A percentile compares a stretch with the other conserved stretches of the same genome.
Conservation (phyloP, 53 echinoderm and acorn worm genomes). For the Paracentrotus lividus region DNA sequence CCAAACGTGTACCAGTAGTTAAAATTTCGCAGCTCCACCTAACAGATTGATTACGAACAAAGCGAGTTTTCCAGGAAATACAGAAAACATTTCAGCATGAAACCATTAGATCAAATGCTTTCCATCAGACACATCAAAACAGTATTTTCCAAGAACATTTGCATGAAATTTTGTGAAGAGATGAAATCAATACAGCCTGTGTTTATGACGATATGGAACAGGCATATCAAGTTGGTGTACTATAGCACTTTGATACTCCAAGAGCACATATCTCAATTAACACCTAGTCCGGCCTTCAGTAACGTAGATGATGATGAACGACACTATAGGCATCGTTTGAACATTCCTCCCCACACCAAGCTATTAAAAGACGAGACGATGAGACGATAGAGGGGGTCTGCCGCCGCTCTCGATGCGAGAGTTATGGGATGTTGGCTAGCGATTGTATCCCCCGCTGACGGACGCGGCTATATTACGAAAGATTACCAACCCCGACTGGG, state of each 20-base stretch:
- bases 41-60: neutral
- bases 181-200: neutral
- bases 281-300: neutral
- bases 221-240: neutral
- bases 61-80: neutral
- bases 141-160: neutral
- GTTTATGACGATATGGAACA: neutral
- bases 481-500: slow-evolving; percentile 3
- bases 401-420: neutral
- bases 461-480: slow-evolving; percentile 17
- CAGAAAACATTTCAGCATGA: too few species aligned
- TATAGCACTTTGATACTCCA: neutral
- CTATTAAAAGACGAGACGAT: neutral
- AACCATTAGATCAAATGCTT: neutral
- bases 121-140: neutral
- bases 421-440: neutral
- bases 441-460: slow-evolving; percentile 36
- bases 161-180: neutral
- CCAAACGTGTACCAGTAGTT: neutral
- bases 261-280: neutral
- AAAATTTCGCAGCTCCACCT: neutral
- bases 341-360: slow-evolving; percentile 23
- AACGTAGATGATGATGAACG: neutral
- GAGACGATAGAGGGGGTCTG: neutral
- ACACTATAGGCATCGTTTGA: neutral